phyloP scores from a whole-genome alignment of 2,888 invertebrate genomes.

The Pandemis heparana region DNA sequence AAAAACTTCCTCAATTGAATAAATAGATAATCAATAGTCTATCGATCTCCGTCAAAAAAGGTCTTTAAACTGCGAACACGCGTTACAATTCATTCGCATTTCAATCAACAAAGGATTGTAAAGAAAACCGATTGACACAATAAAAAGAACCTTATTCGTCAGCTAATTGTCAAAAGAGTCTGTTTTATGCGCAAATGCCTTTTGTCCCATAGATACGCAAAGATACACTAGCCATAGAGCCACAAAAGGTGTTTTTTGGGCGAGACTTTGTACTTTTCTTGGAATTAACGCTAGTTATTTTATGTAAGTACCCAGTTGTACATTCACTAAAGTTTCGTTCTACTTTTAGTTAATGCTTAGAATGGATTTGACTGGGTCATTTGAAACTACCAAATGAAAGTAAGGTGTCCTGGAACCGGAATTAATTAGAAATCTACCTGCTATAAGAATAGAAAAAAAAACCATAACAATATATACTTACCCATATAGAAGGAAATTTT shows the following conservation, averaged over 20 bases:
- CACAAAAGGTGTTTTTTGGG: slow-evolving; percentile 5
- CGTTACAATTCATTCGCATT: slow-evolving; percentile 25
- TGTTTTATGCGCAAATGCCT: background rate
- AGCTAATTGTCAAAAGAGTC: background rate
- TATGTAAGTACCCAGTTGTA: background rate
- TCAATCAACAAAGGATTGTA: slow-evolving; percentile 30
- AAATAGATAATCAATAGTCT: background rate
- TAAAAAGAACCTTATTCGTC: slow-evolving; percentile 14
- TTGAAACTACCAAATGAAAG: too few relatives aligned
- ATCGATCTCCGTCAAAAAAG: slow-evolving; percentile 31
- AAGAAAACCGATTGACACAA: slow-evolving; percentile 27
- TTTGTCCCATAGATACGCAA: background rate
- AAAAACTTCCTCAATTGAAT: background rate
- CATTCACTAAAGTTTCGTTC: background rate
- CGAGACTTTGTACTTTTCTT: background rate
- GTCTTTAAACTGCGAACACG: slow-evolving; percentile 5
- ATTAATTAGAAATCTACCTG: too few relatives aligned
- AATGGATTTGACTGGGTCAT: too few relatives aligned
- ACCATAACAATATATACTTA: too few relatives aligned
- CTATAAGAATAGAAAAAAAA: too few relatives aligned
- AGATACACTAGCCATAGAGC: slow-evolving; percentile 6
- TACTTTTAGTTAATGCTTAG: too few relatives aligned
- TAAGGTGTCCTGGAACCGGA: too few relatives aligned
- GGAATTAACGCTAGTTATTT: background rate
- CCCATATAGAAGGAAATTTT: too few relatives aligned